Base-by-base conservation (phyloP, 2,888 invertebrate species). In the Dinocampus coccinellae region DNA sequence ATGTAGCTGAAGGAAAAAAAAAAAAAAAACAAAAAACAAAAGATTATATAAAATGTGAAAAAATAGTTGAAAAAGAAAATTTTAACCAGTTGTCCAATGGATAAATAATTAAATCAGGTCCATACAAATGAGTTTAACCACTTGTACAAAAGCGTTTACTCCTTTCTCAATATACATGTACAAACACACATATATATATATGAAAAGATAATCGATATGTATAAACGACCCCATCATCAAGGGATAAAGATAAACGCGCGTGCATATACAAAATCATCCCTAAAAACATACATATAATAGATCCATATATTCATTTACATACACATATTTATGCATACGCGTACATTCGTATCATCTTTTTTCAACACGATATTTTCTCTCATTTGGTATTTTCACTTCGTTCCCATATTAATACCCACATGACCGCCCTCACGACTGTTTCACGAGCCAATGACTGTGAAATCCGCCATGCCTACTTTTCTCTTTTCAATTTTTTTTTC, bases 361-460 rank as follows among this genome's bases (percentile, higher is more conserved):
- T 55, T 47, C 42, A 24, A 26, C 16, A 24, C 26, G 36, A 64
- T 64, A n/a, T n/a, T n/a, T n/a, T 53, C 64, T 53, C 63, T 42
- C 47, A 53, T 13, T 42, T 42, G 58, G 68, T 60, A 68, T 73
- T 74, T 75, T 70, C 67, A 66, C 72, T 52, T 55, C 61, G 53
- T 52, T 67, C 68, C 60, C 64, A 70, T 74, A 63, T 67, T 72
- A 71, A 68, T 61, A 16, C 77, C 79, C 77, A 80, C 80, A 78
- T 74, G 77, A 77, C 77, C 78, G 77, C 77, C 74, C 69, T 42
- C 72, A 52, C 60, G 66, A 24, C 78, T 80, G 77, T 81, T 81
- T 74, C 53, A 73, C 80, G 77, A 81, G 72, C 77, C 81, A 82
- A 78, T 82, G 81, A 75, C 80, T 81, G 80, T 79, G 76, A 82